Base-by-base conservation (phyloP, 2,797 vertebrate genomes). In the Staurois parvus region DNA sequence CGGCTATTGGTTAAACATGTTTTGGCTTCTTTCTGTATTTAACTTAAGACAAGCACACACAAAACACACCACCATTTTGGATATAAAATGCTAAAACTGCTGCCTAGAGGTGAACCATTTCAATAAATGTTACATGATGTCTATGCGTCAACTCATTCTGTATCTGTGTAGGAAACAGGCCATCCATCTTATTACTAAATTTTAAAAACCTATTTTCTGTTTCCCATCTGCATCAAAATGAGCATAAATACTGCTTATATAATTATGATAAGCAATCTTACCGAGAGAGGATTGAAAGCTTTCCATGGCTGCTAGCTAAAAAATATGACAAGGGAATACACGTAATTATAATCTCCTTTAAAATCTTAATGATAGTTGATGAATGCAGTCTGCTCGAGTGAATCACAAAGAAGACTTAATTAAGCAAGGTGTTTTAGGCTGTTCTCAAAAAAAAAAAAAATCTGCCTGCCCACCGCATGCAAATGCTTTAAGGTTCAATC, bases 291-390 rank as follows among this genome's bases (percentile, higher is more conserved):
- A 34, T 19, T 34, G 12, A 69, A 81, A 67, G 64, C 62, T 81
- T 69, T 81, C 64, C 79, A 76, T 76, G 32, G 37, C 70, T 72
- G 79, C 72, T 19, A 56, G 78, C 64, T 42, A 48, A 62, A 81
- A 59, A 59, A 59, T 59, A 82, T 66, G 74, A 70, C 79, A 72
- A 52, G 85, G 79, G 79, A 82, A 86, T 82, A 86, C 45, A 52
- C 69, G 67, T 86, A 86, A 86, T 86, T 86, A 82, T 62, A 86
- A 82, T 86, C 79, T 86, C 74, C 73, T 86, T 75, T 76, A 77
- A 82, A 81, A 82, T 77, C 85, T 82, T 86, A 86, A 86, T 86
- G 85, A 82, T 86, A 78, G 85, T 86, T 86, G 85, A 86, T 86
- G 85, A 86, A 77, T 77, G n/a, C 85, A 77, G 79, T 82, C 85